A percentile compares a stretch with the other conserved stretches of the same genome.
Evolutionary conservation across 2,113 vertebrate species (phyloP).

Genomic region (Dipodomys ordii): DNA sequence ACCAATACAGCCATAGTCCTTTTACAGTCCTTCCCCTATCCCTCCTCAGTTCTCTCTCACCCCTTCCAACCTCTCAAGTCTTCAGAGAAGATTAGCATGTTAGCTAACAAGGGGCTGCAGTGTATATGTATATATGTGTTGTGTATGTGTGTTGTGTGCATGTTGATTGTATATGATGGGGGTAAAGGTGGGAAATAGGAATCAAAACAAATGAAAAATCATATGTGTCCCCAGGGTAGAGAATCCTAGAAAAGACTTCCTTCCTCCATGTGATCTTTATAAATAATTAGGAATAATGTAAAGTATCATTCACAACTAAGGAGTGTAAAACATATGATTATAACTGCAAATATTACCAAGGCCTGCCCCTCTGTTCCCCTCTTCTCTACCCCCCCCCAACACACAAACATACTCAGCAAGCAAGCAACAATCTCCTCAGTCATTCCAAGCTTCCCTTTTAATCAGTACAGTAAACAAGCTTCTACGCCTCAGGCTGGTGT

Average conservation of each 20-base stretch:
- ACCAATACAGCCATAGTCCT: not conserved
- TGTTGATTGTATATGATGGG: no score
- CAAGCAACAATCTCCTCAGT: conserved; percentile 39
- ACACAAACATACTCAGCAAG: not conserved
- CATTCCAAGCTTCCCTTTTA: conserved; percentile 67
- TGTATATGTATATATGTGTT: no score
- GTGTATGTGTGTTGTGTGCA: no score
- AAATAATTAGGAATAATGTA: not conserved
- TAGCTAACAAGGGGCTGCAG: no score
- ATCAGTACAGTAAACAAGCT: conserved; percentile 72
- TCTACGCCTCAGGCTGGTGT: conserved; percentile 40
- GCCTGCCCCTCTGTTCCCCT: not conserved
- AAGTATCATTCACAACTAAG: not conserved
- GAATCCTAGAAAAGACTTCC: not conserved
- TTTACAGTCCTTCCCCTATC: not conserved
- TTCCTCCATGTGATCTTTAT: not conserved
- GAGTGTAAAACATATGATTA: not conserved
- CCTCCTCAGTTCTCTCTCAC: not conserved
- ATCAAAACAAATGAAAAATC: not conserved
- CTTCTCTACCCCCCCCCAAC: no score
- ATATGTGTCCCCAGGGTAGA: not conserved
- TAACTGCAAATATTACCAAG: not conserved
- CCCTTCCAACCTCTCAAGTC: not conserved
- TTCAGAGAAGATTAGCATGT: not conserved
- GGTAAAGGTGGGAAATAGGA: rapidly evolving